phyloP scores from a whole-genome alignment of 2,888 invertebrate genomes.

The Amiota communis region DNA sequence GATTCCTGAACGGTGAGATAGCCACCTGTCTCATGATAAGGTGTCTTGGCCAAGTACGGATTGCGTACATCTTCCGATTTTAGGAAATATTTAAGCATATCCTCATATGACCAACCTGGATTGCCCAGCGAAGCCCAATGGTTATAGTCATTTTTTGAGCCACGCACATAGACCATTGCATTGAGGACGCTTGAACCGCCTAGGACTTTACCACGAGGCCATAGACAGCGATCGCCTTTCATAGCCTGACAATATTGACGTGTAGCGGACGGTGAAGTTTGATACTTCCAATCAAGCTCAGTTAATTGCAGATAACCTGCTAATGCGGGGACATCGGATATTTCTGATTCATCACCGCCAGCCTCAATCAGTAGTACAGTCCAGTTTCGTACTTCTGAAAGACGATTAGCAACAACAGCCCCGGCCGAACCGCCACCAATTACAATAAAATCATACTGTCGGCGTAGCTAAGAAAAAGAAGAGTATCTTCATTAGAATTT shows the following conservation, averaged over 20 bases:
- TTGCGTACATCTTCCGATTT: slow-evolving; percentile 92
- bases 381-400: slow-evolving; percentile 88
- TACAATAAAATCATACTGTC: slow-evolving; percentile 89
- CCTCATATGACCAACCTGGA: slow-evolving; percentile 88
- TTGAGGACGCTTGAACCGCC: slow-evolving; percentile 92
- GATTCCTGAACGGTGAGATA: slow-evolving; percentile 89
- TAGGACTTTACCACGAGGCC: slow-evolving; percentile 93
- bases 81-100: slow-evolving; percentile 87
- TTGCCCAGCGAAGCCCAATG: slow-evolving; percentile 89
- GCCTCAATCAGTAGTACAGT: slow-evolving; percentile 88
- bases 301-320: slow-evolving; percentile 89
- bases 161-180: slow-evolving; percentile 93
- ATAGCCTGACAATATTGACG: slow-evolving; percentile 90
- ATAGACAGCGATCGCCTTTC: slow-evolving; percentile 90
- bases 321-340: slow-evolving; percentile 89
- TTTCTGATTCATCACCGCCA: slow-evolving; percentile 90
- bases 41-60: slow-evolving; percentile 83
- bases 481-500: neutral
- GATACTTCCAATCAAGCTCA: slow-evolving; percentile 93
- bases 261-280: slow-evolving; percentile 85
- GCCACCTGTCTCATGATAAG: slow-evolving; percentile 85
- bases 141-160: slow-evolving; percentile 90
- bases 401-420: slow-evolving; percentile 87
- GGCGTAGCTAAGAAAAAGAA: slow-evolving; percentile 77
- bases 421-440: slow-evolving; percentile 93